A percentile compares a stretch with the other conserved stretches of the same genome.
Evolutionary conservation across 2,888 invertebrate genomes (phyloP).

Genomic region (Ditylenchus weischeri): DNA sequence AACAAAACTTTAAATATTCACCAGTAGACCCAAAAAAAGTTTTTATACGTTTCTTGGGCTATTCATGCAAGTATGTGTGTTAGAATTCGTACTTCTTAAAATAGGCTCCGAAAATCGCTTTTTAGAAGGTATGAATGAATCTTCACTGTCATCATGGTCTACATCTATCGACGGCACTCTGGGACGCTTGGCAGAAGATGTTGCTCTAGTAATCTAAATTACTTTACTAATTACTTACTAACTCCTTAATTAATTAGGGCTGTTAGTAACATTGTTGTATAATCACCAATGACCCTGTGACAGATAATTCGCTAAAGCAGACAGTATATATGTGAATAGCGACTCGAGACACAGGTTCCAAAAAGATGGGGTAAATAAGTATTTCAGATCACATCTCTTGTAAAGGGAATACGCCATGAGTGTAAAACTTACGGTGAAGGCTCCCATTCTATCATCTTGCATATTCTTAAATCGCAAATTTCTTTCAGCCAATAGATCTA

Average conservation of each 20-base stretch:
- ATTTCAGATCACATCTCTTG: too few relatives aligned
- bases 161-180: background rate
- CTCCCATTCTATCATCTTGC: background rate
- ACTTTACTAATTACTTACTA: too few relatives aligned
- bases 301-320: background rate
- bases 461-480: background rate
- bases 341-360: too few relatives aligned
- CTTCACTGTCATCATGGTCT: conserved; percentile 6
- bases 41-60: too few relatives aligned
- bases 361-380: too few relatives aligned
- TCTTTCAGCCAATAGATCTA: conserved; percentile 6
- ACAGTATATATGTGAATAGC: too few relatives aligned
- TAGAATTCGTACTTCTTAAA: conserved; percentile 3
- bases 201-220: conserved; percentile 5
- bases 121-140: conserved; percentile 9
- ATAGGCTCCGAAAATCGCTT: conserved; percentile 12
- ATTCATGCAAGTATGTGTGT: too few relatives aligned
- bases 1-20: background rate
- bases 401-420: too few relatives aligned
- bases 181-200: conserved; percentile 10
- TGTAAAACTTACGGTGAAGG: background rate
- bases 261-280: too few relatives aligned
- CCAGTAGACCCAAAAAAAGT: too few relatives aligned
- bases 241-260: too few relatives aligned
- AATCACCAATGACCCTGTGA: too few relatives aligned